Evolutionary conservation across 2,797 vertebrate species (phyloP).

Genomic region (Pygocentrus nattereri): DNA sequence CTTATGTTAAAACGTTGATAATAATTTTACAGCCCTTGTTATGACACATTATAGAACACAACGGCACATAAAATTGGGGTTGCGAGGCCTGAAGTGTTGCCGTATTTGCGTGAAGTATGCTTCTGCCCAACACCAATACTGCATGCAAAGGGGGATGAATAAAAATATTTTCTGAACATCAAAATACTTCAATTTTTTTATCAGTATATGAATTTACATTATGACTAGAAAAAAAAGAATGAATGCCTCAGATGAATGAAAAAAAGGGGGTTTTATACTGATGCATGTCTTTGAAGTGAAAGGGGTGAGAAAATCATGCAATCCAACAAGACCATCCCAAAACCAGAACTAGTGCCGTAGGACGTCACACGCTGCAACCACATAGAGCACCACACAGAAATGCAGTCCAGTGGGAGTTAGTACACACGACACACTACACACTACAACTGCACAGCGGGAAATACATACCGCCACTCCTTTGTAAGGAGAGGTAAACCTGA

Average conservation of each 20-base stretch:
- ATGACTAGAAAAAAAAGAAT: neutral
- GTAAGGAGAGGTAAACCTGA: constrained; percentile 95
- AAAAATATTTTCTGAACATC: neutral
- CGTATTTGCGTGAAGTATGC: neutral
- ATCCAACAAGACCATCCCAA: neutral
- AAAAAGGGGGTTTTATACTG: too few species aligned
- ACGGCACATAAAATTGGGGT: too few species aligned
- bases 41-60: too few species aligned
- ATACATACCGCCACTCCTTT: constrained; percentile 98
- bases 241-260: neutral
- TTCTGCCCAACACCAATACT: neutral
- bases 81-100: neutral
- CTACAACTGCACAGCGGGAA: constrained; percentile 6
- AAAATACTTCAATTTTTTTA: neutral
- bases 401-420: neutral
- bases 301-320: constrained; percentile 15
- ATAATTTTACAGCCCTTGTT: neutral
- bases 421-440: neutral
- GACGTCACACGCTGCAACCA: neutral
- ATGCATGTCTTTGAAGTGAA: too few species aligned
- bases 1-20: neutral
- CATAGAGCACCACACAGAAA: constrained; percentile 11
- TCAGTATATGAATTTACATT: neutral
- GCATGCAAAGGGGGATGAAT: neutral
- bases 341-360: neutral